A percentile compares a stretch with the other conserved stretches of the same genome.
phyloP scores from a whole-genome alignment of 1,140 invertebrate genomes.

The Drosophila eugracilis region DNA sequence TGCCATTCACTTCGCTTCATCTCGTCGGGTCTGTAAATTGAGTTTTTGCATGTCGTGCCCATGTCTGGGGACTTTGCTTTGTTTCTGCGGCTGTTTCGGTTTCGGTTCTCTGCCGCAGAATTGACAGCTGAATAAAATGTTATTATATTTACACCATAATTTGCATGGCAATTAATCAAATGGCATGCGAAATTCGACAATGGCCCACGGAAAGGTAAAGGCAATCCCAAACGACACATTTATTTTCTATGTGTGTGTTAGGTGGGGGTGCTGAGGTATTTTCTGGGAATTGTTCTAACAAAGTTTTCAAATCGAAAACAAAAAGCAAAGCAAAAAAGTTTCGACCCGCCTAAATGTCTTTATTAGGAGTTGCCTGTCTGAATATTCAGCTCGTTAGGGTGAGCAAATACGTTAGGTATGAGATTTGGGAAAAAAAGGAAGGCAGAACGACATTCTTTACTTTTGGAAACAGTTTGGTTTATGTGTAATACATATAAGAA shows the following conservation, averaged over 20 bases:
- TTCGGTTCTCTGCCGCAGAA: conserved; percentile 51
- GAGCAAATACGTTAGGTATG: conserved; percentile 30
- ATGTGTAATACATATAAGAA: too few relatives aligned
- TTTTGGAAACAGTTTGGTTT: too few relatives aligned
- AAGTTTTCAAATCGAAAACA: conserved; percentile 11
- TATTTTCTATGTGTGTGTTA: too few relatives aligned
- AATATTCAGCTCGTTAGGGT: conserved; percentile 47
- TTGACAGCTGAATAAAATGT: conserved; percentile 84
- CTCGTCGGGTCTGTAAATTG: conserved; percentile 69
- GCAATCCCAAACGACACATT: conserved; percentile 68
- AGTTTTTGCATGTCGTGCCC: conserved; percentile 78
- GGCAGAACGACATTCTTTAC: not conserved
- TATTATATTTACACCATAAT: conserved; percentile 84
- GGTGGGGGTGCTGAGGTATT: conserved; percentile 32
- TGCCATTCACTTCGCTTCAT: conserved; percentile 82
- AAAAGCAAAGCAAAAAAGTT: conserved; percentile 61
- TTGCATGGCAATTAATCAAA: conserved; percentile 84
- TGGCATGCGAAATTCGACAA: conserved; percentile 78
- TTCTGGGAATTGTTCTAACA: conserved; percentile 55
- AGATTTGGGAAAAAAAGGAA: not conserved
- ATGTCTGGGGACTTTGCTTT: conserved; percentile 59
- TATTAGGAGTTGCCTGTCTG: conserved; percentile 59
- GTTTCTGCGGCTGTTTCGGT: conserved; percentile 25
- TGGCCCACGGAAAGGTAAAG: conserved; percentile 37
- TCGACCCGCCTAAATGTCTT: conserved; percentile 71